phyloP scores from a whole-genome alignment of 2,888 invertebrate species.

The Gandaritis pyraliata region DNA sequence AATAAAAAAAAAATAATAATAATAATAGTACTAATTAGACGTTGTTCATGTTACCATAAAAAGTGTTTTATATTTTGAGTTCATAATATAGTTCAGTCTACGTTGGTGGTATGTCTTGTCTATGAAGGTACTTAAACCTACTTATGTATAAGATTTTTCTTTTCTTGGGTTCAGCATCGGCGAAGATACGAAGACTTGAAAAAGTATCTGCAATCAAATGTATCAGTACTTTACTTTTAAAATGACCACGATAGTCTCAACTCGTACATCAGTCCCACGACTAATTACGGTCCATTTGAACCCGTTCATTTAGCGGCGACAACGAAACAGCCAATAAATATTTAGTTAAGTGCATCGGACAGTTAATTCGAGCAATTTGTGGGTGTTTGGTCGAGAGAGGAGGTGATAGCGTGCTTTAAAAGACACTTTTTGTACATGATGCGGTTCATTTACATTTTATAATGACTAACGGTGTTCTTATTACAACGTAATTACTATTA shows the following conservation, averaged over 20 bases:
- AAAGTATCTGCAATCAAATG: too few relatives aligned
- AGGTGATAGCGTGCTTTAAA: conserved; percentile 33
- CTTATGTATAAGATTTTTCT: background rate
- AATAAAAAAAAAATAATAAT: too few relatives aligned
- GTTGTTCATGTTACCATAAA: conserved; percentile 8
- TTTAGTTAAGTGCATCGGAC: conserved; percentile 66
- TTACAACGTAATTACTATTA: background rate
- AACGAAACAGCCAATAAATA: conserved; percentile 59
- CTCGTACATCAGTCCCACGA: conserved; percentile 25
- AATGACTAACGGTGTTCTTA: background rate
- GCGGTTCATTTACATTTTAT: conserved; percentile 3
- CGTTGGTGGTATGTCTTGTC: too few relatives aligned
- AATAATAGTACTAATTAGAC: too few relatives aligned
- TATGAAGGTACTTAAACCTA: too few relatives aligned
- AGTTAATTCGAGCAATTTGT: conserved; percentile 70
- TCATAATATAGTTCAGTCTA: conserved; percentile 10
- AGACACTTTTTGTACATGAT: background rate
- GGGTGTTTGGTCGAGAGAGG: conserved; percentile 42
- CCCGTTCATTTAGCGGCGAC: conserved; percentile 52
- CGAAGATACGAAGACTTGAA: too few relatives aligned
- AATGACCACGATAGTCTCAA: conserved; percentile 3
- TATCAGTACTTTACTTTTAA: background rate
- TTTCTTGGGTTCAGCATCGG: background rate
- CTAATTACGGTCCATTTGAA: conserved; percentile 49
- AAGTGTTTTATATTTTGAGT: conserved; percentile 35